phyloP scores from a whole-genome alignment of 1,140 invertebrate species.

The Caenorhabditis brenneri region DNA sequence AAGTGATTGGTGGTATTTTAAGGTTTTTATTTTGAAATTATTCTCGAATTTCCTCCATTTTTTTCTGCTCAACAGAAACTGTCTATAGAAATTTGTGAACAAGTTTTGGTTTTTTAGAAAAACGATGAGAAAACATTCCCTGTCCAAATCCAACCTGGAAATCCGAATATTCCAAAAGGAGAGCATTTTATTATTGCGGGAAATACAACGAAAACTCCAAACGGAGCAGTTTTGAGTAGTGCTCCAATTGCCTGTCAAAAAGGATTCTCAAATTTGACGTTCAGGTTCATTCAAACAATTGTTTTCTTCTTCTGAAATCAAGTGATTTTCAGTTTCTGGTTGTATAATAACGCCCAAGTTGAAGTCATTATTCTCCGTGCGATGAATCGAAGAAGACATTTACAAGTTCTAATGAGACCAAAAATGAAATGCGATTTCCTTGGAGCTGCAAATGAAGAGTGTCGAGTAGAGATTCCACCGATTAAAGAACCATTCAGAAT shows the following conservation, averaged over 20 bases:
- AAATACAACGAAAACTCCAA: slow-evolving; percentile 51
- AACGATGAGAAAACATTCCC: slow-evolving; percentile 54
- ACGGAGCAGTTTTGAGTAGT: slow-evolving; percentile 53
- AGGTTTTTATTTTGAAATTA: too few species aligned
- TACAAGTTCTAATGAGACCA: slow-evolving; percentile 53
- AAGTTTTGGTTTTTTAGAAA: too few species aligned
- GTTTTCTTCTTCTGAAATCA: background rate
- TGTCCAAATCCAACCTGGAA: slow-evolving; percentile 53
- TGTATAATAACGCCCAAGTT: slow-evolving; percentile 58
- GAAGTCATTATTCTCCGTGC: slow-evolving; percentile 57
- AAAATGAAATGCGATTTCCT: slow-evolving; percentile 57
- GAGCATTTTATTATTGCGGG: slow-evolving; percentile 54
- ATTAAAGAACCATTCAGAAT: slow-evolving; percentile 57
- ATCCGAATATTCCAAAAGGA: slow-evolving; percentile 44
- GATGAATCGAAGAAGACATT: slow-evolving; percentile 47
- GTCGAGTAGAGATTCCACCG: slow-evolving; percentile 52
- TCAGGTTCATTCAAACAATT: slow-evolving; percentile 39
- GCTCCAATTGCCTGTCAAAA: slow-evolving; percentile 59
- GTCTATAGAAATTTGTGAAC: too few species aligned
- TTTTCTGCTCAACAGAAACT: too few species aligned
- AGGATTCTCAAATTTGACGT: slow-evolving; percentile 49
- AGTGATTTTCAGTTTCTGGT: slow-evolving; percentile 54
- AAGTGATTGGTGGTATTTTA: slow-evolving; percentile 56
- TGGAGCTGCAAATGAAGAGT: slow-evolving; percentile 52
- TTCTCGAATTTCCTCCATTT: too few species aligned